Evolutionary conservation across 2,113 vertebrate species (phyloP).

Genomic region (Sapayoa aenigma): DNA sequence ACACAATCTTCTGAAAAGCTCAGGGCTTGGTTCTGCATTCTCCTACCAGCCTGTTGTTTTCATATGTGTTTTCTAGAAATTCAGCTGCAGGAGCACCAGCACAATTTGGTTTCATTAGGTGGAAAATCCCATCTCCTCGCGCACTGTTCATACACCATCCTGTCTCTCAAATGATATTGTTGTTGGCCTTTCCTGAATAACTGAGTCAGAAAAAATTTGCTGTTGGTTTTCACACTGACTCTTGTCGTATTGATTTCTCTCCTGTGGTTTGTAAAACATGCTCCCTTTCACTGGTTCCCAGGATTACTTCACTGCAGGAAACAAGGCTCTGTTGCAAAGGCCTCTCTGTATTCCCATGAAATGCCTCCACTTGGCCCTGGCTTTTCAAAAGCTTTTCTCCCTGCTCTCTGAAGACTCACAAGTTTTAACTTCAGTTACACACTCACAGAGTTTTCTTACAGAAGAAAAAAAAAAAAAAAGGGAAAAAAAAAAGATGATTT

Average conservation of each 20-base stretch:
- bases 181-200: not conserved
- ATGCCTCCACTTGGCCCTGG: not conserved
- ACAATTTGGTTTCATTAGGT: not conserved
- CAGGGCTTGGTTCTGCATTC: not conserved
- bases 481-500: accelerated
- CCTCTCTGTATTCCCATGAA: not conserved
- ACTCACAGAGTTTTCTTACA: not conserved
- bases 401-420: not conserved
- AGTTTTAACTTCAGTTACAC: not conserved
- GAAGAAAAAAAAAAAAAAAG: not conserved
- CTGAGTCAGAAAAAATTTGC: not conserved
- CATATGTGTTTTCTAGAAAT: not conserved
- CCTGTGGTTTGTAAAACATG: not conserved
- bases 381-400: not conserved
- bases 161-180: not conserved
- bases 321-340: not conserved
- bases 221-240: not conserved
- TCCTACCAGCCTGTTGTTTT: not conserved
- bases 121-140: not conserved
- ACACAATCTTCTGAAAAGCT: not conserved
- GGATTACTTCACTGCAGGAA: not conserved
- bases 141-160: not conserved
- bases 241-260: not conserved
- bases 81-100: not conserved
- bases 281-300: not conserved